Conservation (phyloP, 2,113 vertebrate species). For the Hippolais icterina region DNA sequence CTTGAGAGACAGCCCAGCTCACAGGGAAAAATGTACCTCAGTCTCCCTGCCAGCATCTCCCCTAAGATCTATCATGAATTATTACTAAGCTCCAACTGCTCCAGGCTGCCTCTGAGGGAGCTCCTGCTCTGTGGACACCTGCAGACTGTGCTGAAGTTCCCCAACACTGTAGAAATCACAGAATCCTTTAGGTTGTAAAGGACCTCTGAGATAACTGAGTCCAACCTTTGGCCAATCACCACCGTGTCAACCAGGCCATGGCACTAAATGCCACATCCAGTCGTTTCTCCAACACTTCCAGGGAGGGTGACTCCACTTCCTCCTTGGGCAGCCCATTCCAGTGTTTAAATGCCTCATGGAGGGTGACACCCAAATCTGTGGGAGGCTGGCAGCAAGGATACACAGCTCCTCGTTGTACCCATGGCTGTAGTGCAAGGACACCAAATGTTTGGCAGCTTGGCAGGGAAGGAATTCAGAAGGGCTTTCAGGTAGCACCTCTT, state of each 20-base stretch:
- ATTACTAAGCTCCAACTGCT: neutral
- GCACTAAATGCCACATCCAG: neutral
- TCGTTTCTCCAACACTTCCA: neutral
- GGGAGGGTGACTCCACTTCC: no score
- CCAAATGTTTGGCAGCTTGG: rapidly evolving
- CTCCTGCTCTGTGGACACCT: neutral
- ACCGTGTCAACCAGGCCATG: neutral
- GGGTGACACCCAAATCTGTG: neutral
- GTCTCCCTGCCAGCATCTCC: rapidly evolving
- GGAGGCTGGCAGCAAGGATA: neutral
- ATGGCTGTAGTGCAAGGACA: rapidly evolving
- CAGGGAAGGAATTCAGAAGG: neutral
- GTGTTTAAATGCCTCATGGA: rapidly evolving
- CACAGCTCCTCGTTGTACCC: rapidly evolving
- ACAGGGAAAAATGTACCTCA: neutral
- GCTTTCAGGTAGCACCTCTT: neutral
- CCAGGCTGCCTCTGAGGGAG: neutral
- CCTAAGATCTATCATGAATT: neutral
- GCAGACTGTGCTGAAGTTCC: neutral
- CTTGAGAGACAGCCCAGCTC: neutral
- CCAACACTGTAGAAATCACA: rapidly evolving
- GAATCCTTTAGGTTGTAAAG: neutral
- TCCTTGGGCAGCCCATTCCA: neutral
- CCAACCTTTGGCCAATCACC: neutral
- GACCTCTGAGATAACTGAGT: neutral